A percentile compares a stretch with the other conserved stretches of the same genome.
These are phyloP conservation scores for Sycophaga agraensis DNA, from an alignment of 1,140 invertebrate species.

Conservation along the genomic window DNA sequence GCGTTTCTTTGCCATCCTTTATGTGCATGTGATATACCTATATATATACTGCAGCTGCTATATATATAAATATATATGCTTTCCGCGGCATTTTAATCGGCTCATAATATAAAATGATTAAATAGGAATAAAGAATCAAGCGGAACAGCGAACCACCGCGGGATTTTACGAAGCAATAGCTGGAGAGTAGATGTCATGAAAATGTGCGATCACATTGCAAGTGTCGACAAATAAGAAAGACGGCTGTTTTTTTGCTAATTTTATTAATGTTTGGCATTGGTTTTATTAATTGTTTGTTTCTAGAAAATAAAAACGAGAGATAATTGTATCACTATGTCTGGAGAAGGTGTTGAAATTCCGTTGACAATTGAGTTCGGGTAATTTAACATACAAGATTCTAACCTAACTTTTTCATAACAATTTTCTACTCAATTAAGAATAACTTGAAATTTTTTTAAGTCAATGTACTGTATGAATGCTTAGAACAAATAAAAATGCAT, in stretches of 20 bases:
- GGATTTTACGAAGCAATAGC: conserved; percentile 4
- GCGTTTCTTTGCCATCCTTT: neutral
- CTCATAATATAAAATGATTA: no score
- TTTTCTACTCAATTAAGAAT: neutral
- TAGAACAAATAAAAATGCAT: no score
- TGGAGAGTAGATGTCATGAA: neutral
- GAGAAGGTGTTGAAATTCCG: conserved; percentile 7
- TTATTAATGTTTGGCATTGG: neutral
- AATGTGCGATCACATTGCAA: neutral
- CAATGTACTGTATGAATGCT: no score
- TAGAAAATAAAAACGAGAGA: neutral
- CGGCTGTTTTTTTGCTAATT: neutral
- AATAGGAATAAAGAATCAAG: neutral
- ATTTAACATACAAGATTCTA: conserved; percentile 16
- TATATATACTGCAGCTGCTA: neutral
- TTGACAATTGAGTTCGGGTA: conserved; percentile 48
- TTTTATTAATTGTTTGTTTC: neutral
- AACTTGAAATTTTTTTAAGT: neutral
- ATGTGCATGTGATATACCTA: neutral
- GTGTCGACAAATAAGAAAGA: neutral
- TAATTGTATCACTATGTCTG: neutral
- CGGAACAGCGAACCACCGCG: conserved; percentile 10
- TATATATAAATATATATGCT: neutral
- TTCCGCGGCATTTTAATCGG: no score
- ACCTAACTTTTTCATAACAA: conserved; percentile 11